Evolutionary conservation across 2,113 vertebrate species (phyloP).

Genomic region (Tricholaema leucomelas): DNA sequence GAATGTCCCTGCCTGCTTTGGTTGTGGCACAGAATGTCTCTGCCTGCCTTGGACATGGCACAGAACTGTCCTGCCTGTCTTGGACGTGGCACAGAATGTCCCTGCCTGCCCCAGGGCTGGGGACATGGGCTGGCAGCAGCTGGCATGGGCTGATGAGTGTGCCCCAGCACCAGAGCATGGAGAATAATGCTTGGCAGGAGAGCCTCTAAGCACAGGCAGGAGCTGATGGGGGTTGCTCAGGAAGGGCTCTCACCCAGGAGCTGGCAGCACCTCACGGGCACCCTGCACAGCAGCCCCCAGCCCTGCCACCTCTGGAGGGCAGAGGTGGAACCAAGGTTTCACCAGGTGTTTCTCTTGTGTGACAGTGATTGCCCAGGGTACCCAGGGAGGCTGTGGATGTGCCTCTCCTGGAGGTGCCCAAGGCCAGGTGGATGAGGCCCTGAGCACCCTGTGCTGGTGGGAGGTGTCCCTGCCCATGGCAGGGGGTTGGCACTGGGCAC

Average conservation of each 20-base stretch:
- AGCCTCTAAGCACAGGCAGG: background rate
- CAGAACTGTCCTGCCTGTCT: background rate
- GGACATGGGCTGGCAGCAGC: background rate
- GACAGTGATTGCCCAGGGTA: background rate
- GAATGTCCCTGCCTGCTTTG: background rate
- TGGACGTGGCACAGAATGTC: background rate
- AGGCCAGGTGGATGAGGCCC: too few species aligned
- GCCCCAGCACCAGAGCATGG: background rate
- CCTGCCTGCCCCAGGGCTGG: background rate
- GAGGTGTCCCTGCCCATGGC: too few species aligned
- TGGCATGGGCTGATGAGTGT: background rate
- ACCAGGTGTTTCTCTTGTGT: background rate
- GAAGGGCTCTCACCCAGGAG: background rate
- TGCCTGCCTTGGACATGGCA: too few species aligned
- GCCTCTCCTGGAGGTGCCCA: too few species aligned
- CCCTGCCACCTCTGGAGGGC: background rate
- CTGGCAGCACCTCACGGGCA: accelerated
- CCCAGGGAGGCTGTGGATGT: too few species aligned
- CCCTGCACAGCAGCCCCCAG: background rate
- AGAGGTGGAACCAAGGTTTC: background rate
- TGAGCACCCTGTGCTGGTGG: too few species aligned
- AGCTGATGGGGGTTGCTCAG: background rate
- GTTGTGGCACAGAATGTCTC: background rate
- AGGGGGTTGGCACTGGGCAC: too few species aligned
- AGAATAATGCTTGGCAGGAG: background rate